phyloP scores from a whole-genome alignment of 2,113 vertebrate species.

The Cochlearius cochlearius region DNA sequence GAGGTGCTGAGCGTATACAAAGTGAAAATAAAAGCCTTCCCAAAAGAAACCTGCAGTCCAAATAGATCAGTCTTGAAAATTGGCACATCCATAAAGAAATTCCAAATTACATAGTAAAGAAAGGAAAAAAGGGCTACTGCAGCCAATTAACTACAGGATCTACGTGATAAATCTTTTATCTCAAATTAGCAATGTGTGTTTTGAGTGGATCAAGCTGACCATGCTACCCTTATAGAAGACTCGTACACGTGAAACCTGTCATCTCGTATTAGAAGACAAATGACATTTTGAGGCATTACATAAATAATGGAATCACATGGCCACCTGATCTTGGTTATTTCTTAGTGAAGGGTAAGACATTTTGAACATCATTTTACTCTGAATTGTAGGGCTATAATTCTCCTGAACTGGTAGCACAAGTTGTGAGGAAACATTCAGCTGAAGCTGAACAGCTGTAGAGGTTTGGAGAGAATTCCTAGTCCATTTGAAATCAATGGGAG shows the following conservation, averaged over 20 bases:
- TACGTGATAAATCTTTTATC: slow-evolving; percentile 40
- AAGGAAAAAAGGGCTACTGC: background rate
- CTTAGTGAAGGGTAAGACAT: slow-evolving; percentile 54
- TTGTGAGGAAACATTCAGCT: background rate
- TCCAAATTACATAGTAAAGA: slow-evolving; percentile 3
- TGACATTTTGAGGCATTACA: slow-evolving; percentile 65
- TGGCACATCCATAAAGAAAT: slow-evolving; percentile 54
- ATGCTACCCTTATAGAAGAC: slow-evolving; percentile 35
- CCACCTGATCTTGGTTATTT: slow-evolving; percentile 71
- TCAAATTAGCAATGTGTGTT: slow-evolving; percentile 38
- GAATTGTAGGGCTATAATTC: slow-evolving; percentile 39
- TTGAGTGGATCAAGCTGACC: slow-evolving; percentile 62
- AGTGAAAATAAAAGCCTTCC: slow-evolving; percentile 11
- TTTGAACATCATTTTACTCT: slow-evolving; percentile 31
- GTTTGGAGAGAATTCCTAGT: background rate
- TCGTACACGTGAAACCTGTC: slow-evolving; percentile 68
- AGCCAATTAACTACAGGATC: background rate
- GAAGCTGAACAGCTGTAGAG: background rate
- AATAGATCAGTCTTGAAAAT: background rate
- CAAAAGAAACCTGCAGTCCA: background rate
- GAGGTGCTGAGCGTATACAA: background rate
- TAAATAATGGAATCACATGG: slow-evolving; percentile 70
- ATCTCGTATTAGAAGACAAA: slow-evolving; percentile 67
- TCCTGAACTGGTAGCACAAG: background rate
- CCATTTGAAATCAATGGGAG: background rate